Evolutionary conservation across 2,888 invertebrate species (phyloP).

Genomic region (Eupithecia pulchellata): DNA sequence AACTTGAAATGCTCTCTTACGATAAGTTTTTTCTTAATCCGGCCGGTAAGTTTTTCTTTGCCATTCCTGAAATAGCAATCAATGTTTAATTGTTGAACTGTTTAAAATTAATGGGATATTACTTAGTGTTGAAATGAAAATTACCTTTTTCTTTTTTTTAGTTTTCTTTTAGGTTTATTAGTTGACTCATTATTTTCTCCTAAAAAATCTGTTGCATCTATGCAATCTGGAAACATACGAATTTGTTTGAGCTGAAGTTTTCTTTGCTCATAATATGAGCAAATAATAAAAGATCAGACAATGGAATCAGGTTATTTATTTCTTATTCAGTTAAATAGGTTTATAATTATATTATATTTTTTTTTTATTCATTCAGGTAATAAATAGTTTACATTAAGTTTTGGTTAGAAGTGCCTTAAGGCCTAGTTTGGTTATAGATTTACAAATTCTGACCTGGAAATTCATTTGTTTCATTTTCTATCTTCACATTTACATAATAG

Average conservation of each 20-base stretch:
- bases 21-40: slow-evolving; percentile 48
- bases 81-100: neutral
- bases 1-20: slow-evolving; percentile 56
- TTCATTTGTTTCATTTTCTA: slow-evolving; percentile 44
- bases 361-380: no score
- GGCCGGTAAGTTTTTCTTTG: slow-evolving; percentile 45
- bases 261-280: neutral
- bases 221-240: slow-evolving; percentile 20
- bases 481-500: slow-evolving; percentile 19
- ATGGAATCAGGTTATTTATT: neutral
- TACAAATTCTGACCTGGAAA: slow-evolving; percentile 23
- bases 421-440: neutral
- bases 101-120: no score
- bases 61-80: slow-evolving; percentile 33
- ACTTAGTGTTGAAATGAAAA: neutral
- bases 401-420: no score
- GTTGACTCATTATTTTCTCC: slow-evolving; percentile 11
- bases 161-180: slow-evolving; percentile 18
- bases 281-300: neutral
- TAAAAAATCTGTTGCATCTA: slow-evolving; percentile 14
- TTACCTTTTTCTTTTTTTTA: slow-evolving; percentile 32
- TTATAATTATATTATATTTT: no score
- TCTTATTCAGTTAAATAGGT: no score
- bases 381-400: no score
- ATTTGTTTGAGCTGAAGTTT: no score